A percentile compares a stretch with the other conserved stretches of the same genome.
phyloP scores from a whole-genome alignment of 2,888 invertebrate species.

The Cacoxenus indagator region DNA sequence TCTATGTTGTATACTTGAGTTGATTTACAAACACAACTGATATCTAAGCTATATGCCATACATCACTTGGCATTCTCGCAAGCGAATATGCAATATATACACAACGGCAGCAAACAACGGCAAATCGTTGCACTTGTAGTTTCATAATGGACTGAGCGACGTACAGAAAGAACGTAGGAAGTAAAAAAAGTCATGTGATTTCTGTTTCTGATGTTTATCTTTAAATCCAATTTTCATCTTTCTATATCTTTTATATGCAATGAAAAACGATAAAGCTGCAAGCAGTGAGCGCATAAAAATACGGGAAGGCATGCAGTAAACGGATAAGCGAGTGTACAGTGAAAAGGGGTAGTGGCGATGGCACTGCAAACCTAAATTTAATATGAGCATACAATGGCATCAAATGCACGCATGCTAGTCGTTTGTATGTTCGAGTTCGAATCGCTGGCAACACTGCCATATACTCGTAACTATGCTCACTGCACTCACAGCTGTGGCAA shows the following conservation, averaged over 20 bases:
- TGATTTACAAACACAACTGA: neutral
- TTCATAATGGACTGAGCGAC: neutral
- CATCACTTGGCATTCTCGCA: conserved; percentile 3
- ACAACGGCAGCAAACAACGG: neutral
- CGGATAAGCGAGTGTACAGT: neutral
- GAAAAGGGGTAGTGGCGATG: neutral
- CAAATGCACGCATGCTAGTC: neutral
- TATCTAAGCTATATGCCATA: neutral
- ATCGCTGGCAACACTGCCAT: neutral
- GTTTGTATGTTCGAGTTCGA: neutral
- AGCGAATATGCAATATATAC: neutral
- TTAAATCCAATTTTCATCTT: conserved; percentile 25
- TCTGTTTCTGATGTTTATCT: conserved; percentile 19
- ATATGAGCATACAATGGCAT: conserved; percentile 5
- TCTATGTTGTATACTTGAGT: neutral
- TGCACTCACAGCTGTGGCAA: too few species aligned
- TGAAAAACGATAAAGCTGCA: conserved; percentile 3
- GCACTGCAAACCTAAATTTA: conserved; percentile 2
- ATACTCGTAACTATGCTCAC: neutral
- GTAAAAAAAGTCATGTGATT: neutral
- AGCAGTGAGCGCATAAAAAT: neutral
- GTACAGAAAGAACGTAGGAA: too few species aligned
- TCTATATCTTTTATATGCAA: conserved; percentile 4
- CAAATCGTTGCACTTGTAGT: neutral
- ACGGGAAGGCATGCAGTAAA: neutral